Percentiles rank a stretch among this genome's conserved stretches.
These are phyloP conservation scores for Phalanger gymnotis DNA, from an alignment of 2,797 vertebrate species.

Conservation along the genomic window DNA sequence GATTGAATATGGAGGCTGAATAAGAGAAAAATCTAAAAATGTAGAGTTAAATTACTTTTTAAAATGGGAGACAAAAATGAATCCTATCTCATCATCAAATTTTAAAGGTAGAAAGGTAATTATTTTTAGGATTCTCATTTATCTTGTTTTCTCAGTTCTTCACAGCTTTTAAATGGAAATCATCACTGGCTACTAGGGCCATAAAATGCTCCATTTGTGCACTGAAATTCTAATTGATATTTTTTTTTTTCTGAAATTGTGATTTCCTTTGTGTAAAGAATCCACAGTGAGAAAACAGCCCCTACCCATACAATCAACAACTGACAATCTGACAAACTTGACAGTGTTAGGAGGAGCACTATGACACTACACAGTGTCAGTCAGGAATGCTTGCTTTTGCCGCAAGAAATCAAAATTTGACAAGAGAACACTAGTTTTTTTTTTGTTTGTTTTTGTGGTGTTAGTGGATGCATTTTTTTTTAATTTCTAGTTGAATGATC, in stretches of 20 bases:
- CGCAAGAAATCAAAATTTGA: neutral
- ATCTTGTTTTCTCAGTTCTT: neutral
- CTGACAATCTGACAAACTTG: neutral
- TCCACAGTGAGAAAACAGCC: neutral
- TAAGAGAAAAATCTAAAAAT: neutral
- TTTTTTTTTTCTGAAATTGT: neutral
- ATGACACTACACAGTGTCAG: neutral
- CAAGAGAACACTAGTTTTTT: neutral
- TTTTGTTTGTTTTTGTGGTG: neutral
- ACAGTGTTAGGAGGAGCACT: neutral
- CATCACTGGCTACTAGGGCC: neutral
- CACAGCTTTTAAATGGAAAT: neutral
- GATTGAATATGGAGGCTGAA: neutral
- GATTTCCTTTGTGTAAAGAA: neutral
- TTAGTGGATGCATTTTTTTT: neutral
- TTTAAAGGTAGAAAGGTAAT: neutral
- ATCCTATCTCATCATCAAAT: neutral
- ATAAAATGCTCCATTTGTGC: neutral
- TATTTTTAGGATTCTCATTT: neutral
- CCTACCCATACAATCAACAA: neutral
- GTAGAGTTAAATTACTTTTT: neutral
- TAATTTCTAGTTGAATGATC: neutral
- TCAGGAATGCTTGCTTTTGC: neutral
- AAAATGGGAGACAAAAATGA: neutral
- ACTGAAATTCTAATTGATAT: neutral